Conservation (phyloP, 2,113 vertebrate species). For the Melanerpes aurifrons region DNA sequence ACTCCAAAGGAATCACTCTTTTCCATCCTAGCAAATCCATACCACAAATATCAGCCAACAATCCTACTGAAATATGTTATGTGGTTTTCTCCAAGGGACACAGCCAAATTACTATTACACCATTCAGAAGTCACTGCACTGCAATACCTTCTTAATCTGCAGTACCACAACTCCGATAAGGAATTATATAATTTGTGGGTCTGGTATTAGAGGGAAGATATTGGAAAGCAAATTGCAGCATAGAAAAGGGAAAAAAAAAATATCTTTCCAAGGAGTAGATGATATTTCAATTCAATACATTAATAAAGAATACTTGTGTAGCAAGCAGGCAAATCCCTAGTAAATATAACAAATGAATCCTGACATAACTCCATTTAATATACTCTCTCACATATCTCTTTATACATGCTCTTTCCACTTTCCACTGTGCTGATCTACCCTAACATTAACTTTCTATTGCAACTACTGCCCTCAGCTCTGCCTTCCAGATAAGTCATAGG, state of each 20-base stretch:
- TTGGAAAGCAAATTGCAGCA: conserved; percentile 4
- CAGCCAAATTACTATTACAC: neutral
- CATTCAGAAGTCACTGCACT: neutral
- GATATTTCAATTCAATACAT: neutral
- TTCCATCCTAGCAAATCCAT: neutral
- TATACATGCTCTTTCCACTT: neutral
- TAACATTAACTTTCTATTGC: neutral
- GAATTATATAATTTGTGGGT: neutral
- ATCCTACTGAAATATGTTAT: neutral
- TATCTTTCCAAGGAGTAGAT: neutral
- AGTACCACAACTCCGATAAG: neutral
- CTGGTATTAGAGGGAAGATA: neutral
- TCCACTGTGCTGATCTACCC: neutral
- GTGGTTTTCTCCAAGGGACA: neutral
- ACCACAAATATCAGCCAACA: neutral
- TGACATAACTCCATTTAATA: conserved; percentile 34
- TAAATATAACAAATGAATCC: conserved; percentile 30
- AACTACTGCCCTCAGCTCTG: neutral
- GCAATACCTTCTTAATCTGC: neutral
- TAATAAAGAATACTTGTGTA: neutral
- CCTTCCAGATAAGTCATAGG: neutral
- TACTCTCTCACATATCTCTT: neutral
- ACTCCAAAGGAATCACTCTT: neutral
- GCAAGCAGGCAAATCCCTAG: neutral
- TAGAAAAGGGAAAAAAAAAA: neutral